These are phyloP conservation scores for Lanistes nyassanus DNA, from an alignment of 1,140 invertebrate species.

Conservation along the genomic window DNA sequence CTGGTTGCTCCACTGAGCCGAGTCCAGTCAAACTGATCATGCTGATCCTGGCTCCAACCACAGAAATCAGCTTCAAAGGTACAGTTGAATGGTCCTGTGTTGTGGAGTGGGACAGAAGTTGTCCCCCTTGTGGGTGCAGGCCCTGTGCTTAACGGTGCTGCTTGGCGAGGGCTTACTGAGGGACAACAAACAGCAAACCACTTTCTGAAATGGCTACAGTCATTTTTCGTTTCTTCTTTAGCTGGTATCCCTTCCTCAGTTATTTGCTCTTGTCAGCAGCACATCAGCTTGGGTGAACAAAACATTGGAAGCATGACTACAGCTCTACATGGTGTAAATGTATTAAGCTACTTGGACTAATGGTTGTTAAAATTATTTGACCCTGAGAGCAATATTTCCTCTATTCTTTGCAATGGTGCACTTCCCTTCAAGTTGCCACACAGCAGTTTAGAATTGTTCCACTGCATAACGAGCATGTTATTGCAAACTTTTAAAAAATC, in stretches of 20 bases:
- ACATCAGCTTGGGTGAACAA: too few relatives aligned
- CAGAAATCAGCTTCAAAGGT: slow-evolving; percentile 55
- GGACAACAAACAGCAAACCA: neutral
- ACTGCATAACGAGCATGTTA: too few relatives aligned
- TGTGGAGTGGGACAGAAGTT: slow-evolving; percentile 16
- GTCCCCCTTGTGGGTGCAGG: slow-evolving; percentile 25
- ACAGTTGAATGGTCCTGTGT: slow-evolving; percentile 48
- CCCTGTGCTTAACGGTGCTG: slow-evolving; percentile 12
- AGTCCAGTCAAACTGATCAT: slow-evolving; percentile 60
- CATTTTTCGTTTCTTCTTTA: neutral
- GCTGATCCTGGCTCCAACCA: slow-evolving; percentile 49
- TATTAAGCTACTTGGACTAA: neutral
- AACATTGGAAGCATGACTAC: too few relatives aligned
- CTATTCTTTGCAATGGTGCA: too few relatives aligned
- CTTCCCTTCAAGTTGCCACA: too few relatives aligned
- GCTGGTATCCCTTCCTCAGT: too few relatives aligned
- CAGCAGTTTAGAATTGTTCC: too few relatives aligned
- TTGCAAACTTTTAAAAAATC: too few relatives aligned
- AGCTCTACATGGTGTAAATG: too few relatives aligned
- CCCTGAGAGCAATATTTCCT: too few relatives aligned
- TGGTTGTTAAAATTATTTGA: neutral
- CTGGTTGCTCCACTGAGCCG: slow-evolving; percentile 41
- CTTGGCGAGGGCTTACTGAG: slow-evolving; percentile 6
- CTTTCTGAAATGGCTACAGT: neutral
- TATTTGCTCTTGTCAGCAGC: too few relatives aligned